Evolutionary conservation across 2,888 invertebrate species (phyloP), one percentile per base, ranked within the genome.

Genomic region (Alviniconcha strummeri): DNA sequence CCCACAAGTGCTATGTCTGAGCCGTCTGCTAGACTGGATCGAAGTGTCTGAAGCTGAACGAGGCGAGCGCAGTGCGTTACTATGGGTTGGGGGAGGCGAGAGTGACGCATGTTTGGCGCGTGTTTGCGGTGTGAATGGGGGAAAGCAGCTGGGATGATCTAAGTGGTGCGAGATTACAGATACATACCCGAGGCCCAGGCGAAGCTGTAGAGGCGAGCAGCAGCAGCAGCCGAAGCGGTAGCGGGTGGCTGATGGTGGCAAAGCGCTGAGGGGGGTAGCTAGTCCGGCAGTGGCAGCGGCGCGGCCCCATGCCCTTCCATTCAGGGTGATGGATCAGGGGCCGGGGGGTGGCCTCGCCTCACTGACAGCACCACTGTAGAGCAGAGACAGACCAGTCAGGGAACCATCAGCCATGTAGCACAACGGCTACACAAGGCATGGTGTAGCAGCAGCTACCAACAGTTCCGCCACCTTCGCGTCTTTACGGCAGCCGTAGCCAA

Each of bases 221-320:
- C 82, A 82, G 77, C 9, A 82, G 82, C 19, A 75, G 64, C 17
- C 82, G 76, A 54, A 17, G 74, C n/a, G 69, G 82, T 15, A 82
- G 64, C 55, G 60, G 64, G 55, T 64, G 60, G 55, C 4, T 17
- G 82, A 11, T 55, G 76, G 55, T 60, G 74, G 11, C 52, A 36
- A 54, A 64, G 56, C 9, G 76, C 69, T n/a, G 64, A 17, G 17
- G 54, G 57, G 9, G 64, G 67, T 36, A 52, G 75, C 69, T 80
- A 80, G 5, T 80, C 80, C 69, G 80, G 69, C 80, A 78, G 64
- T 85, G 87, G 84, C 85, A 87, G 83, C 87, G 83, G 81, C 85
- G 80, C 80, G 88, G 85, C 85, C 87, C 89, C 89, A 89, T 89
- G 83, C 88, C 89, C 89, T 87, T 89, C 89, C 89, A 89, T 89